phyloP scores from a whole-genome alignment of 1,140 invertebrate species.

The Brachionus manjavacas region DNA sequence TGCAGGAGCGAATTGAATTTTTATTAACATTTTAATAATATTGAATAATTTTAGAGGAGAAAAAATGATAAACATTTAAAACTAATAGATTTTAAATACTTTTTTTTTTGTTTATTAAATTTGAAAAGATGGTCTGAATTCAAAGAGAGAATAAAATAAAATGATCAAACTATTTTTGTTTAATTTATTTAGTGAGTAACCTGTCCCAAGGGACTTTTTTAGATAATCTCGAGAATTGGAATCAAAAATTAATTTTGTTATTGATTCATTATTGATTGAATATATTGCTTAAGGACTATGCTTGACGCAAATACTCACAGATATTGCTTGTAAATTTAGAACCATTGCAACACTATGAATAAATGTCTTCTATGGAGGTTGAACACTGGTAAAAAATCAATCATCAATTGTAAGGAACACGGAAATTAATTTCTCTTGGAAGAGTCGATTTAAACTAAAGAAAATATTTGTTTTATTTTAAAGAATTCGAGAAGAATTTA shows the following conservation, averaged over 20 bases:
- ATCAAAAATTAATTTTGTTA: background rate
- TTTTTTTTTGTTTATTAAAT: background rate
- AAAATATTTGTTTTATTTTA: background rate
- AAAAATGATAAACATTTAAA: background rate
- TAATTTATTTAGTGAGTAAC: background rate
- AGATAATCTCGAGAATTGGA: background rate
- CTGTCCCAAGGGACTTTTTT: background rate
- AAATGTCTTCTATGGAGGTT: background rate
- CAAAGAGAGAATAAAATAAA: background rate
- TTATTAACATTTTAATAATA: background rate
- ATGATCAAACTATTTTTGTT: background rate
- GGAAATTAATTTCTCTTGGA: background rate
- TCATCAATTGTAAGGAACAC: background rate
- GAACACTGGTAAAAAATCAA: background rate
- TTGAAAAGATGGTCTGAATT: background rate
- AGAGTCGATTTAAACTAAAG: background rate
- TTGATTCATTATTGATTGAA: background rate
- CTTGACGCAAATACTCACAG: too few relatives aligned
- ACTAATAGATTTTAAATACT: background rate
- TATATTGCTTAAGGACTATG: background rate
- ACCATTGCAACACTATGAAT: background rate
- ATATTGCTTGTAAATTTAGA: background rate
- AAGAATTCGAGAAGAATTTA: background rate
- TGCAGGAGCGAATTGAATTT: background rate
- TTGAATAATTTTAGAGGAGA: background rate